Evolutionary conservation across 2,797 vertebrate genomes (phyloP).

Genomic region (Leontopithecus rosalia): DNA sequence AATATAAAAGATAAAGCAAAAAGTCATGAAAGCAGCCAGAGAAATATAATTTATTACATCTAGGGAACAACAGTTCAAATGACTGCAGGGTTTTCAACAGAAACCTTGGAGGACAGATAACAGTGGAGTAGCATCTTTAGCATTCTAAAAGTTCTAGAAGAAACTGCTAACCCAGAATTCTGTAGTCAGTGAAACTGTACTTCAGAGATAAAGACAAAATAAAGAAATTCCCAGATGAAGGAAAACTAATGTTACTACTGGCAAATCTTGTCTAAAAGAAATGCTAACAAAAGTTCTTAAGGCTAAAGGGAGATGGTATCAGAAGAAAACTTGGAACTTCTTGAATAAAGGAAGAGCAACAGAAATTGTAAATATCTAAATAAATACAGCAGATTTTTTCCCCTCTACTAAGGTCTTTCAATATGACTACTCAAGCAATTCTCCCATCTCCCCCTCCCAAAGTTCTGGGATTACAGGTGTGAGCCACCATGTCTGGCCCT

Average conservation of each 20-base stretch:
- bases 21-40: too few species aligned
- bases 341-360: neutral
- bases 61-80: too few species aligned
- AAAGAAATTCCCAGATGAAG: neutral
- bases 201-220: neutral
- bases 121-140: neutral
- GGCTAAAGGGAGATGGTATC: neutral
- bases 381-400: neutral
- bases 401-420: neutral
- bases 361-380: neutral
- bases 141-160: neutral
- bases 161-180: neutral
- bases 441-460: too few species aligned
- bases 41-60: too few species aligned
- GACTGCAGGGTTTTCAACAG: too few species aligned
- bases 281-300: neutral
- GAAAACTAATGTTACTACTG: neutral
- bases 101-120: neutral
- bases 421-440: neutral
- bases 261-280: neutral
- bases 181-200: neutral
- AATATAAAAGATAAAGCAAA: too few species aligned
- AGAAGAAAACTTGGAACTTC: neutral
- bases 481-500: too few species aligned
- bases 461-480: too few species aligned